Evolutionary conservation across 2,113 vertebrate genomes (phyloP), one percentile per base, ranked within the genome.

Genomic region (Sebastes fasciatus): DNA sequence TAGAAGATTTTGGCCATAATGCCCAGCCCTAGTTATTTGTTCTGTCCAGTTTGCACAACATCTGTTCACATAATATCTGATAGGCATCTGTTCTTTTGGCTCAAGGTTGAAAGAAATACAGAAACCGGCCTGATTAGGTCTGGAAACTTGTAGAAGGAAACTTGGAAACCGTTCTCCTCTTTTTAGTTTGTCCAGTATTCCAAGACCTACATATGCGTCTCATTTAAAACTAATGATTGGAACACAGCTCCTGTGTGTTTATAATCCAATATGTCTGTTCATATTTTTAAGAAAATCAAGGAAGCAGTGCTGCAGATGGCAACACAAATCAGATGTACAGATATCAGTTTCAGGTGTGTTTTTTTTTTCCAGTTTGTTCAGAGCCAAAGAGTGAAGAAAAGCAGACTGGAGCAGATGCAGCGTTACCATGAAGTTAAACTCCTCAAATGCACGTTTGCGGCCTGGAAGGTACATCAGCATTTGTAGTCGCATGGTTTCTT

Each of bases 291-390:
- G 26, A 34, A 3, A 34, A 34, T 34, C 34, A 34, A 34, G 34
- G 34, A 34, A 34, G 34, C 34, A 34, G 34, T 34, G 34, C 34
- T 4, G 34, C 34, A 34, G 34, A 60, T 60, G 26, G 1, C 42
- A 61, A 61, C 55, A 49, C 9, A n/a, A 11, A 45, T 55, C 6
- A 48, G 10, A 67, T 57, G 14, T 6, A 46, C 65, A 43, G 19
- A n/a, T 55, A 16, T 42, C 34, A 21, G 46, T 14, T 63, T 46
- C 26, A 21, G 4, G 73, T 69, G 26, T 74, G 43, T 69, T 8
- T 79, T 40, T 51, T 34, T 34, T 34, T 34, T 34, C 83, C 84
- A 96, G 95, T 95, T 93, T 93, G 88, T 95, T 74, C 91, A 94
- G 64, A 78, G 23, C 45, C 93, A 87, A 84, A 90, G 62, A 81